Percentiles rank a stretch among this genome's conserved stretches.
phyloP scores from a whole-genome alignment of 2,113 vertebrate species.

The Oncorhynchus tshawytscha region DNA sequence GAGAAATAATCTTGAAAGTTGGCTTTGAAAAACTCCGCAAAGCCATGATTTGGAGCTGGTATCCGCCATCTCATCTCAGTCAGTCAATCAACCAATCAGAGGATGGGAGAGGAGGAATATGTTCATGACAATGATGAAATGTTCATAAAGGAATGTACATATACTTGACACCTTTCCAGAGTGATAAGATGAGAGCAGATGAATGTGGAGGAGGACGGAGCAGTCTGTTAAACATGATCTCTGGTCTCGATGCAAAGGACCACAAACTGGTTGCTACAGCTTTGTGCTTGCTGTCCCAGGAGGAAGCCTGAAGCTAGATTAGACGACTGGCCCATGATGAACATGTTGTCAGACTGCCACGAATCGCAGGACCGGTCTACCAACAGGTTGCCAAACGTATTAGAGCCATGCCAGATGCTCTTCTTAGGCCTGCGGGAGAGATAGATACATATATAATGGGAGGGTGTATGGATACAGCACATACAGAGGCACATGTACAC shows the following conservation, averaged over 20 bases:
- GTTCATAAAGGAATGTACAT: constrained; percentile 19
- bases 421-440: constrained; percentile 84
- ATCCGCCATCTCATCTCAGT: neutral
- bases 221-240: constrained; percentile 13
- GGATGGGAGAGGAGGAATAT: neutral
- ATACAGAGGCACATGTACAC: too few species aligned
- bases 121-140: neutral
- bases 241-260: constrained; percentile 91
- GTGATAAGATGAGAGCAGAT: constrained; percentile 19
- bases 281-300: constrained; percentile 85
- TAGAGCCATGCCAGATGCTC: constrained; percentile 91
- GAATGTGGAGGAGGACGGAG: constrained; percentile 8
- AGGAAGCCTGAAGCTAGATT: constrained; percentile 71
- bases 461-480: too few species aligned
- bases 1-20: neutral
- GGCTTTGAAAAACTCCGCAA: too few species aligned
- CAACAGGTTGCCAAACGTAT: constrained; percentile 73
- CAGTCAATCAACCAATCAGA: neutral
- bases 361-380: constrained; percentile 88
- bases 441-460: neutral
- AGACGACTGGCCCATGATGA: constrained; percentile 85
- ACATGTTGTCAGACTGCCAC: constrained; percentile 80
- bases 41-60: too few species aligned
- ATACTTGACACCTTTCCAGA: constrained; percentile 77
- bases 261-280: constrained; percentile 86